These are phyloP conservation scores for Sebastes miniatus DNA, from an alignment of 2,797 vertebrate genomes.

Conservation along the genomic window DNA sequence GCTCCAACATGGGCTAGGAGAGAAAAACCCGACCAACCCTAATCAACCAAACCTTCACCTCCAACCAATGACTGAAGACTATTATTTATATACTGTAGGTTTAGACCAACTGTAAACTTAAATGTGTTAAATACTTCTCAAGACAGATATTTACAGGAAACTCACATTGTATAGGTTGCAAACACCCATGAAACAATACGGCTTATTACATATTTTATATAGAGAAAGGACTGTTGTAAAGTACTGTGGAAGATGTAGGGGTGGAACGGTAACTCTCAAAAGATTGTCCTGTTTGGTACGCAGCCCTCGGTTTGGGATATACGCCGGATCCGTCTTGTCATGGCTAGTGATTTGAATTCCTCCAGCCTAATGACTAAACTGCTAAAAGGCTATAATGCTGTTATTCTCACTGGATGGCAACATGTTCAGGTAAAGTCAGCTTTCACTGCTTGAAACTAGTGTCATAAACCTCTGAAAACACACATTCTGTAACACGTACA, in stretches of 20 bases:
- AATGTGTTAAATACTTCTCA: slow-evolving; percentile 62
- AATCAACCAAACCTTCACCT: slow-evolving; percentile 73
- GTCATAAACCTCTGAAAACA: slow-evolving; percentile 55
- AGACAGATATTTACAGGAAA: slow-evolving; percentile 68
- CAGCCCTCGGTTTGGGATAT: slow-evolving; percentile 52
- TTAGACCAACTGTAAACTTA: slow-evolving; percentile 71
- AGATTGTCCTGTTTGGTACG: slow-evolving; percentile 53
- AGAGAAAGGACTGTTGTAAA: slow-evolving; percentile 55
- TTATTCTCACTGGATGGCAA: slow-evolving; percentile 69
- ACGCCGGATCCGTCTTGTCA: slow-evolving; percentile 49
- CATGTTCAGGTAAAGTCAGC: slow-evolving; percentile 71
- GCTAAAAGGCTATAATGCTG: slow-evolving; percentile 69
- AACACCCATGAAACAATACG: slow-evolving; percentile 51
- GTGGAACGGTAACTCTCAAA: slow-evolving; percentile 66
- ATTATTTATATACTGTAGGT: slow-evolving; percentile 76
- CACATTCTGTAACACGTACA: slow-evolving; percentile 27
- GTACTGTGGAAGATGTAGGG: slow-evolving; percentile 55
- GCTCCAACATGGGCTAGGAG: slow-evolving; percentile 95
- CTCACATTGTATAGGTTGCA: slow-evolving; percentile 61
- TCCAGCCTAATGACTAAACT: slow-evolving; percentile 55
- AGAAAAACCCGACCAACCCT: slow-evolving; percentile 35
- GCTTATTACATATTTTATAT: slow-evolving; percentile 58
- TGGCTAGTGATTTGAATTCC: slow-evolving; percentile 56
- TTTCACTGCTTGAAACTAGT: slow-evolving; percentile 56
- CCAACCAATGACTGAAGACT: slow-evolving; percentile 72